Evolutionary conservation across 1,140 invertebrate genomes (phyloP), one percentile per base, ranked within the genome.

Genomic region (Proctacanthus coquilletti): DNA sequence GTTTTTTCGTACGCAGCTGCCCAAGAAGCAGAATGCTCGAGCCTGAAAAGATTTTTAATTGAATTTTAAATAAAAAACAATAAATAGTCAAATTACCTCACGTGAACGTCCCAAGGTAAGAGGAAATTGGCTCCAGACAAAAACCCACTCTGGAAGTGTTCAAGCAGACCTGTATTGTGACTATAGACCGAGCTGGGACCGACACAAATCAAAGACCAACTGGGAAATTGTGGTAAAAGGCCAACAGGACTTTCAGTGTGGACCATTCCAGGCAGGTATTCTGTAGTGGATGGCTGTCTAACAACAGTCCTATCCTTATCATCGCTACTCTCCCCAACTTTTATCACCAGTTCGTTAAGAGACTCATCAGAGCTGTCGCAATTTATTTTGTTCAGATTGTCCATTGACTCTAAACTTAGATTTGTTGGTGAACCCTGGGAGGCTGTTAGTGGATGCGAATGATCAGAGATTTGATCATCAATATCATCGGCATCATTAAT

Each of bases 101-200:
- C 77, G 10, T 79, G 75, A 1, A 95, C 85, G 63, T 97, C 92
- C 91, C 92, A 97, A 0, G 93, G 93, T 34, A 97, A 61, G 11
- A 98, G 65, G 59, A 84, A 95, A 51, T 93, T 89, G 15, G 87
- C 85, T 25, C 83, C 84, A 30, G 74, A 71, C 18, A 95, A 63
- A 59, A 98, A 87, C 2, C 91, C 92, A 19, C 87, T 77, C 51
- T 84, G 78, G 47, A 80, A 77, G 42, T 77, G 67, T 48, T 79
- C 76, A 18, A 71, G 72, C 38, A 84, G 54, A 42, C 87, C 92
- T 42, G 80, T 70, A 59, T 81, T 85, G 52, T 95, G 89, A 15
- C 83, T 89, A 57, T 97, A 97, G 9, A 91, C 64, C 42, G 83
- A 88, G 19, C 85, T 87, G 1, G 84, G 75, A 5, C 93, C 94